A percentile compares a stretch with the other conserved stretches of the same genome.
Conservation (phyloP, 2,888 invertebrate species). For the Apodemia zela region DNA sequence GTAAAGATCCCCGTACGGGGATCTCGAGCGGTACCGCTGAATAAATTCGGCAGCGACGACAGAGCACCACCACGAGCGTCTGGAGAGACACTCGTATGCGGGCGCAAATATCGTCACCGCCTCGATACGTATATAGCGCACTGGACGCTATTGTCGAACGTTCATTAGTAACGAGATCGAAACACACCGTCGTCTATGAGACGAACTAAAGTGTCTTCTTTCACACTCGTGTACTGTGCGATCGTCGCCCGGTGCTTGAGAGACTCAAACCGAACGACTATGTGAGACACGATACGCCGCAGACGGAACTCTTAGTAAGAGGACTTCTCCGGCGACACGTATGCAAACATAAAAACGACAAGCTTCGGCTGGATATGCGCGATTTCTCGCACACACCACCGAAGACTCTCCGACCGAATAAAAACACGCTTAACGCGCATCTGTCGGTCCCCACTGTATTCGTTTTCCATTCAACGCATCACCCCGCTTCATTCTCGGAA, state of each 20-base stretch:
- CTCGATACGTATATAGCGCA: too few species aligned
- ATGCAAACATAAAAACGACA: neutral
- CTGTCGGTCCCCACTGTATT: neutral
- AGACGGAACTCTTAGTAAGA: too few species aligned
- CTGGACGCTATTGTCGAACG: neutral
- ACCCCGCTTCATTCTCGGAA: neutral
- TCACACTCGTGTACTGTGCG: neutral
- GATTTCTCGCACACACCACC: neutral
- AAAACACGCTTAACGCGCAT: neutral
- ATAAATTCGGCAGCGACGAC: neutral
- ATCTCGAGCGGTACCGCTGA: neutral
- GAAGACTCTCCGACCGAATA: neutral
- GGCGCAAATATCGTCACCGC: too few species aligned
- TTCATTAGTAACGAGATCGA: constrained; percentile 1
- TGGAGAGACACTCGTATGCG: too few species aligned
- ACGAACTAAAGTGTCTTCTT: neutral
- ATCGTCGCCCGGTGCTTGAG: constrained; percentile 7
- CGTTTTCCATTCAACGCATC: neutral
- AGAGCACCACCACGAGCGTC: too few species aligned
- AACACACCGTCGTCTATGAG: neutral
- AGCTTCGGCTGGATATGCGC: neutral
- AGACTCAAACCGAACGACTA: constrained; percentile 1
- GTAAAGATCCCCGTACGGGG: neutral
- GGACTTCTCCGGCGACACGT: neutral
- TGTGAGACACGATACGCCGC: neutral